Evolutionary conservation across 1,140 invertebrate genomes (phyloP), one percentile per base, ranked within the genome.

Genomic region (Sinella curviseta): DNA sequence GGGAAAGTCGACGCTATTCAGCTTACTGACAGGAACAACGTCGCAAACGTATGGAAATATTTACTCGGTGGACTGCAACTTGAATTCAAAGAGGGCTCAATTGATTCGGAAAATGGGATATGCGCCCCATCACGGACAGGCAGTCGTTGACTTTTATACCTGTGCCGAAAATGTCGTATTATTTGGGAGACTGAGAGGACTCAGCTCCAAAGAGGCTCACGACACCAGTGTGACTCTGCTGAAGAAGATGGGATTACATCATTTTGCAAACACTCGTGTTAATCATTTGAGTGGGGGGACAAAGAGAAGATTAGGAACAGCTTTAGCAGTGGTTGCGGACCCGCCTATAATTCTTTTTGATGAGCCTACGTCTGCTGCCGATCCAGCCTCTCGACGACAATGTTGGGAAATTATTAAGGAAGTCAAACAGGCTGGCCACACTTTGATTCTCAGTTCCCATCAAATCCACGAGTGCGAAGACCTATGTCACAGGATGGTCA

Each of bases 261-360:
- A 70, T 4, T 33, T 30, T n/a, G n/a, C 2, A 14, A 31, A 30
- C 3, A 33, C 14, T 8, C 3, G 12, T 24, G 1, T 8, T 3
- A 30, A 70, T 14, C 2, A 70, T 33, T 14, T 70, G 30, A 70
- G 65, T 33, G 28, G 12, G 14, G 65, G 65, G 3, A 96, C 95
- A 87, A 93, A 92, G 84, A 87, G 95, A 77, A 97, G 96, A 85
- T 87, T 97, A 12, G 94, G 93, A 74, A 91, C 94, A 77, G 94
- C 94, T 4, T 89, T 96, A 82, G 93, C 94, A 33, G 89, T 92
- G 31, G 91, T 96, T 86, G 93, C 93, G 36, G 90, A 94, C 78
- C 92, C 93, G 14, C 89, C 91, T 4, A 88, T 96, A 0, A 91
- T 97, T 28, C 90, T 96, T 77, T 89, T 97, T 87, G 88, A 70